phyloP scores from a whole-genome alignment of 1,140 invertebrate genomes.

The Rhagoletis zephyria region DNA sequence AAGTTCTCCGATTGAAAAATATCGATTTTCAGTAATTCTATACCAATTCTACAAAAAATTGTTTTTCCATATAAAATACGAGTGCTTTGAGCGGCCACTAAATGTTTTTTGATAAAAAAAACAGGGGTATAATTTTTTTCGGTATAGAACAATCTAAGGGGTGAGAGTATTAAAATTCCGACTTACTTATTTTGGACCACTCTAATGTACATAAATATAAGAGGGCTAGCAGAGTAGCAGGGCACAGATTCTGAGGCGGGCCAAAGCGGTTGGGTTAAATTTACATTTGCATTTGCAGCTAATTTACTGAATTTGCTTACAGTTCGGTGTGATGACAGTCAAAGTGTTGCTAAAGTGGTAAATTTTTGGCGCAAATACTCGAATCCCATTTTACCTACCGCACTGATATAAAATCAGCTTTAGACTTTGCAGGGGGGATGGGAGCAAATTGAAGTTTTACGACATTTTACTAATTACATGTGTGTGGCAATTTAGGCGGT shows the following conservation, averaged over 20 bases:
- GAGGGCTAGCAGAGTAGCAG: not conserved
- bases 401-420: not conserved
- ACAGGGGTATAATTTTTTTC: too few species aligned
- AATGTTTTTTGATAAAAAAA: too few species aligned
- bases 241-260: not conserved
- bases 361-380: not conserved
- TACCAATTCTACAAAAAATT: too few species aligned
- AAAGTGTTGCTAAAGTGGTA: constrained; percentile 10
- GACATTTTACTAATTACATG: constrained; percentile 47
- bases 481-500: not conserved
- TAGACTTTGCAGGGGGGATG: not conserved
- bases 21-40: too few species aligned
- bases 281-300: constrained; percentile 71
- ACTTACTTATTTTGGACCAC: too few species aligned
- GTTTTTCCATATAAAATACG: too few species aligned
- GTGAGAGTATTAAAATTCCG: too few species aligned
- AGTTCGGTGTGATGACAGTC: not conserved
- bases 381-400: not conserved
- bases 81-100: too few species aligned
- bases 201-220: too few species aligned
- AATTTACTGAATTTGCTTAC: constrained; percentile 64
- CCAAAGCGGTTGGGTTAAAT: constrained; percentile 66
- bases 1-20: too few species aligned
- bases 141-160: too few species aligned
- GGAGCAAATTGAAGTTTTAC: not conserved